Evolutionary conservation across 1,140 invertebrate genomes (phyloP).

Genomic region (Aphis craccivora): DNA sequence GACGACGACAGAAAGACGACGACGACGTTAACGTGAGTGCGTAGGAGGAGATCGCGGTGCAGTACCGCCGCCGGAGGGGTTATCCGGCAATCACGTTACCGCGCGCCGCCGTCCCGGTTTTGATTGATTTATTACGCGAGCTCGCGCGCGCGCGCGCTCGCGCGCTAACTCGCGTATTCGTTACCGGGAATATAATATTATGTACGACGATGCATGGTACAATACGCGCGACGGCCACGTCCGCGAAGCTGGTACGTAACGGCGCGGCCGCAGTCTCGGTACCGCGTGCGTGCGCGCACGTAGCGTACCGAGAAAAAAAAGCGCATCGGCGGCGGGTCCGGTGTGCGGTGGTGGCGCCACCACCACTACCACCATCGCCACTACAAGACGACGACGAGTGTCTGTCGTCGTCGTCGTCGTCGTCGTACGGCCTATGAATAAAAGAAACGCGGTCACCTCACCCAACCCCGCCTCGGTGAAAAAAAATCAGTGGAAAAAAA

Average conservation of each 20-base stretch:
- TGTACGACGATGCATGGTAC: background rate
- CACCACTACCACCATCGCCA: background rate
- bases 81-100: conserved; percentile 22
- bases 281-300: background rate
- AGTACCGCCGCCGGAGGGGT: conserved; percentile 18
- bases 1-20: background rate
- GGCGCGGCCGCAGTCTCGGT: background rate
- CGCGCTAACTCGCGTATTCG: background rate
- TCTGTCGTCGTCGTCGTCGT: background rate
- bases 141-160: background rate
- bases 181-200: conserved; percentile 34
- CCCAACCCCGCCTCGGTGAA: background rate
- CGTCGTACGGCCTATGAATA: conserved; percentile 37
- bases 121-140: conserved; percentile 56
- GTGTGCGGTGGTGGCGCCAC: conserved; percentile 11
- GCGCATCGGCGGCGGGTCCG: background rate
- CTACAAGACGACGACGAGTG: background rate
- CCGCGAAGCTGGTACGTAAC: background rate
- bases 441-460: background rate
- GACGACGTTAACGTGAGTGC: background rate
- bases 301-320: conserved; percentile 1
- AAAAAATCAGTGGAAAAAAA: conserved; percentile 26
- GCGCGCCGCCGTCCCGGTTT: background rate
- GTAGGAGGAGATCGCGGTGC: background rate
- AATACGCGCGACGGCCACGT: background rate